Evolutionary conservation across 2,888 invertebrate species (phyloP).

Genomic region (Folsomia candida): DNA sequence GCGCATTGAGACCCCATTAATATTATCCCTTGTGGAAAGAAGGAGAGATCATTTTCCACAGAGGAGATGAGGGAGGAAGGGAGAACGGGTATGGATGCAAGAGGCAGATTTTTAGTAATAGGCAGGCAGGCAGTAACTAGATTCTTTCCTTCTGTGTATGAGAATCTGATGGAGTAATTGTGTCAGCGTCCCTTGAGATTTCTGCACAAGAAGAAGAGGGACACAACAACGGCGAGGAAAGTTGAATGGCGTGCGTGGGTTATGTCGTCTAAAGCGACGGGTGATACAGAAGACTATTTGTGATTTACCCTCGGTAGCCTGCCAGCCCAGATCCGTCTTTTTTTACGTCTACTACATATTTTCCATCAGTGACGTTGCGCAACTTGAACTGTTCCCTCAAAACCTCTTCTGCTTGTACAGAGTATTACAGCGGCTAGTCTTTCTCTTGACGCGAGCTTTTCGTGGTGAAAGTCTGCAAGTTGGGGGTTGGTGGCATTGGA

Average conservation of each 20-base stretch:
- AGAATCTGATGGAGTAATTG: constrained; percentile 23
- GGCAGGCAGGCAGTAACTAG: not conserved
- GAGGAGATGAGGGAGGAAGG: not conserved
- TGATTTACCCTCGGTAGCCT: too few relatives aligned
- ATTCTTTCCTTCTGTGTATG: not conserved
- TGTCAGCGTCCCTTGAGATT: constrained; percentile 23
- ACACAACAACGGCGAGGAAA: not conserved
- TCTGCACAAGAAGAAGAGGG: not conserved
- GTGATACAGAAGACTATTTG: not conserved
- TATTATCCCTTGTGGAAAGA: not conserved
- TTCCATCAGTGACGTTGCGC: too few relatives aligned
- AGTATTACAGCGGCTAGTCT: too few relatives aligned
- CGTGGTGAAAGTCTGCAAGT: too few relatives aligned
- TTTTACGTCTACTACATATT: too few relatives aligned
- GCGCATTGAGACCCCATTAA: not conserved
- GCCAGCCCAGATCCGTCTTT: too few relatives aligned
- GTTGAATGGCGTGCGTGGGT: not conserved
- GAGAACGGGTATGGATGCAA: not conserved
- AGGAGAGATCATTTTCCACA: not conserved
- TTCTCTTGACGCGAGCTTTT: too few relatives aligned
- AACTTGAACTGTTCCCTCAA: too few relatives aligned
- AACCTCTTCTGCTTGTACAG: too few relatives aligned
- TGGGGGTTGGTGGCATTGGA: too few relatives aligned
- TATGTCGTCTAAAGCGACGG: too few relatives aligned
- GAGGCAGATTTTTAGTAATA: not conserved